Evolutionary conservation across 2,888 invertebrate genomes (phyloP), one percentile per base, ranked within the genome.

Genomic region (Ecliptopera silaceata): DNA sequence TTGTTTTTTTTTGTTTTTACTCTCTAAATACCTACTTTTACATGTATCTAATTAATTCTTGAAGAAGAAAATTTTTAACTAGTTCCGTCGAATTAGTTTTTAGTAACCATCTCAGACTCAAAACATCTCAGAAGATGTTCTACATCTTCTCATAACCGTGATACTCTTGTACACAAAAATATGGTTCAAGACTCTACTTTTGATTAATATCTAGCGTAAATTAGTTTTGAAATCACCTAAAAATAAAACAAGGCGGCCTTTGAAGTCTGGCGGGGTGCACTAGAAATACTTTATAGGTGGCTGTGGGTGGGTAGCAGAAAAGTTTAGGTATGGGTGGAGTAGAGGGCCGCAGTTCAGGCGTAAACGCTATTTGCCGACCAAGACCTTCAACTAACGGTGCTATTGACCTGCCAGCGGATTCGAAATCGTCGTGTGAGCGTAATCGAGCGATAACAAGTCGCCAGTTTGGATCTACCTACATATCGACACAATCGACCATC

Each of bases 361-460:
- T 56, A 32, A 51, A 58, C 26, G 26, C 26, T 8, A 8, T 26
- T 26, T 48, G 52, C 44, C 75, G 80, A 66, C 80, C 82, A 74
- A 83, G 84, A 84, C 84, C 84, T 84, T 84, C 79, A 76, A 71
- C 77, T 72, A 77, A 73, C 79, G 75, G 79, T 80, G 83, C 74
- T 82, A 80, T 83, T 82, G 83, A 84, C 83, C 83, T 76, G 82
- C 13, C 48, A 72, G 70, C 39, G 42, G 18, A 49, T 42, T 41
- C 15, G 20, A 41, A 53, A 49, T 42, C 49, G 36, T 44, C 45
- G 48, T 66, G 63, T 69, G 66, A 64, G 64, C 66, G 64, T 70
- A 74, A 75, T 75, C 70, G 70, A 66, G 69, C 66, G 68, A 68
- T 65, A 67, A 69, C 65, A 65, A 68, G 56, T 39, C 61, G 46